Percentiles rank a stretch among this genome's conserved stretches.
phyloP scores from a whole-genome alignment of 1,140 invertebrate species.

The Drosophila ohnishii region DNA sequence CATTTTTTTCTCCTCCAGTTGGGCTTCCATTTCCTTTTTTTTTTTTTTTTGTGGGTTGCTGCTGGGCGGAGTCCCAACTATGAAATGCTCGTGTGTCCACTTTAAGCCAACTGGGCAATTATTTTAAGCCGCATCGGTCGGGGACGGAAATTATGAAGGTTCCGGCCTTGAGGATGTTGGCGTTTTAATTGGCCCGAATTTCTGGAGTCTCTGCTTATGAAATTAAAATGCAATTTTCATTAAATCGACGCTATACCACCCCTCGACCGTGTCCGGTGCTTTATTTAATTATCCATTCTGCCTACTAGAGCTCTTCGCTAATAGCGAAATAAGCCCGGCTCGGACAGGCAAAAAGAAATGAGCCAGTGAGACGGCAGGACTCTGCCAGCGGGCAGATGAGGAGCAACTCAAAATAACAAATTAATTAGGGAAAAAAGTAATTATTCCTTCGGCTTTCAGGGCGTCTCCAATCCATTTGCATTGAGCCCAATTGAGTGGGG shows the following conservation, averaged over 20 bases:
- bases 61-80: conserved; percentile 32
- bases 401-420: conserved; percentile 73
- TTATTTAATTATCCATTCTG: conserved; percentile 71
- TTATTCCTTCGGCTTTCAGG: conserved; percentile 47
- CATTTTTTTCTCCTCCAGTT: conserved; percentile 46
- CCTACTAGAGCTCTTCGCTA: conserved; percentile 56
- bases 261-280: conserved; percentile 4
- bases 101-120: conserved; percentile 73
- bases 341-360: conserved; percentile 34
- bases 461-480: conserved; percentile 34
- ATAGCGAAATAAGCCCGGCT: conserved; percentile 56
- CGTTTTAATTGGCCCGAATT: conserved; percentile 39
- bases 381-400: conserved; percentile 35
- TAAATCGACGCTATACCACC: conserved; percentile 28
- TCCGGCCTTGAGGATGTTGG: not conserved
- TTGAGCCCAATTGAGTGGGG: conserved; percentile 41
- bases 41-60: conserved; percentile 15
- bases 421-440: conserved; percentile 75
- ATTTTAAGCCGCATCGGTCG: conserved; percentile 65
- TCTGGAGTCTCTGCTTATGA: conserved; percentile 58
- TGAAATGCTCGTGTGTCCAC: conserved; percentile 54
- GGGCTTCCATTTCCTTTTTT: conserved; percentile 7
- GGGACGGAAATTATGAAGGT: conserved; percentile 75
- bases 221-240: conserved; percentile 80
- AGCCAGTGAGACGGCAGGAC: conserved; percentile 12